Base-by-base conservation (phyloP, 2,888 invertebrate genomes). In the Bellardia pandia region DNA sequence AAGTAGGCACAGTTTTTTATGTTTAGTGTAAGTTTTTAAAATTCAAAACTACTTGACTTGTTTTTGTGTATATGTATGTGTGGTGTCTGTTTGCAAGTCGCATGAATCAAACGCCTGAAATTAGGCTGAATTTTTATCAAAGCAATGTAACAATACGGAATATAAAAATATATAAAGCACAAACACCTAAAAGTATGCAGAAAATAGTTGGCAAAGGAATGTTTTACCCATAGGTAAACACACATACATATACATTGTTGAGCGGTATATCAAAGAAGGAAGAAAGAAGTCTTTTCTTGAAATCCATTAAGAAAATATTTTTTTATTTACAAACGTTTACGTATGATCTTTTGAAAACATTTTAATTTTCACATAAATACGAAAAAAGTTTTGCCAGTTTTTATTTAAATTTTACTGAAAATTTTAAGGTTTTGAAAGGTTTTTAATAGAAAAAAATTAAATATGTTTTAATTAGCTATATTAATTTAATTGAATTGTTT, bases 11-110 rank as follows among this genome's bases (percentile, higher is more conserved):
- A 13, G 40, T 62, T 33, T 66, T 78, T 48, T 71, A 56, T 13
- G 23, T 8, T 53, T 33, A 75, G 58, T 76, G 9, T 48, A 66
- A 42, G 11, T 51, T 62, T 58, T 76, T 33, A n/a, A 30, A 58
- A 75, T 60, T 51, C 33, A 30, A 33, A 76, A 64, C 62, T 58
- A 71, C 83, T 83, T 83, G 83, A 77, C 64, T 83, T 77, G 7
- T 56, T 69, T 23, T 53, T 53, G 9, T 45, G 37, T 66, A 13
- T 45, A 30, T 30, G 40, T 8, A 37, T 16, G 11, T 62, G 16
- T 53, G 51, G 58, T 13, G 13, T 60, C 14, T 33, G 11, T 33
- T 33, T 33, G 48, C 45, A 33, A 7, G 16, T 53, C 60, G 48
- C 40, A 60, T 42, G 58, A 69, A 76, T 69, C 76, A 62, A 84